Conservation (phyloP, 2,797 vertebrate genomes). For the Brachyalestes nurse region DNA sequence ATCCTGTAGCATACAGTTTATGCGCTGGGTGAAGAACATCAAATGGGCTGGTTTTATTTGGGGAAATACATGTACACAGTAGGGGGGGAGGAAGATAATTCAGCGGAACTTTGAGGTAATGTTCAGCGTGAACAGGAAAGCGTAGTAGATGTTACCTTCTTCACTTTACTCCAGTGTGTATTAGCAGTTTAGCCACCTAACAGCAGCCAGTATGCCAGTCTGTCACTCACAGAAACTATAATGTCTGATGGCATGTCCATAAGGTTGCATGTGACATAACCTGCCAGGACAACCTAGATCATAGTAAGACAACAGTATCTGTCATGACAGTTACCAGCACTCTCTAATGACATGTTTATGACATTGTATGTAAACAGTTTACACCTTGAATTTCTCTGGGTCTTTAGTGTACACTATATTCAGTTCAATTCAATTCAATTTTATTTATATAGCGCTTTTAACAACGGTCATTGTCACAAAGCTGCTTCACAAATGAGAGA, state of each 20-base stretch:
- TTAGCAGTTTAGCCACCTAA: background rate
- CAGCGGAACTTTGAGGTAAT: background rate
- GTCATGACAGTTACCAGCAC: too few species aligned
- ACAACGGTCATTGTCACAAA: too few species aligned
- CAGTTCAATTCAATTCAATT: too few species aligned
- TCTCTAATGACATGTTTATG: background rate
- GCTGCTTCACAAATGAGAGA: too few species aligned
- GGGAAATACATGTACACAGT: background rate
- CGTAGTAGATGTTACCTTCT: background rate
- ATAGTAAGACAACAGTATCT: too few species aligned
- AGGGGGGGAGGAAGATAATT: slow-evolving; percentile 1
- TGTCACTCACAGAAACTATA: too few species aligned
- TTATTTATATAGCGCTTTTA: too few species aligned
- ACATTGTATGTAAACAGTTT: background rate
- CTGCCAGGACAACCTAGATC: too few species aligned
- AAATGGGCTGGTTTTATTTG: slow-evolving; percentile 16
- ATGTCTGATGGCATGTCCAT: too few species aligned
- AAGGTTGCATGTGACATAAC: too few species aligned
- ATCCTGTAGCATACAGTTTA: slow-evolving; percentile 9
- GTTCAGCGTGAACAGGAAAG: too few species aligned
- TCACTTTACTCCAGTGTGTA: background rate
- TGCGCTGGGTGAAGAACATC: background rate
- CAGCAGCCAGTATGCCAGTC: background rate
- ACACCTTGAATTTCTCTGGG: background rate
- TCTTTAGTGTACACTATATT: background rate